Conservation (phyloP, 2,113 vertebrate species). For the Electrona antarctica region DNA sequence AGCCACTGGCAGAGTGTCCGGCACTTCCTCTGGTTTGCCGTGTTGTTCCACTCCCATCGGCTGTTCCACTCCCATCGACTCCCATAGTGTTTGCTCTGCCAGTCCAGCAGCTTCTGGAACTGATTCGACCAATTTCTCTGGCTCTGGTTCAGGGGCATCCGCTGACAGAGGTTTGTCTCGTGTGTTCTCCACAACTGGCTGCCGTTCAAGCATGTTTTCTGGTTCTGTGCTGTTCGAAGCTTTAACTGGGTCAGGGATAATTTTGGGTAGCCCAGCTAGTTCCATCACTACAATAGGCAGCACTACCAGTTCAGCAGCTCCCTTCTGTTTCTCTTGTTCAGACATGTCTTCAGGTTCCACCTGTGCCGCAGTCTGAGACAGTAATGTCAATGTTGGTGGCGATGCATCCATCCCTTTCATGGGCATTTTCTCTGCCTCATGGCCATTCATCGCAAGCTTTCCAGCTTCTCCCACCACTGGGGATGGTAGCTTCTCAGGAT, state of each 20-base stretch:
- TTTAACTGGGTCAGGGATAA: slow-evolving; percentile 37
- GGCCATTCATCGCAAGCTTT: slow-evolving; percentile 46
- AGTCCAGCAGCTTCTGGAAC: slow-evolving; percentile 23
- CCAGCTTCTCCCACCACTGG: slow-evolving; percentile 33
- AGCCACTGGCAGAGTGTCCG: background rate
- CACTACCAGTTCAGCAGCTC: background rate
- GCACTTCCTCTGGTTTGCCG: slow-evolving; percentile 10
- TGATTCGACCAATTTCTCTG: slow-evolving; percentile 51
- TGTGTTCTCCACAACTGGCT: slow-evolving; percentile 49
- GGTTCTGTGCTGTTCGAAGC: slow-evolving; percentile 26
- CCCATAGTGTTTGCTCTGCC: slow-evolving; percentile 31
- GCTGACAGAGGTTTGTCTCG: slow-evolving; percentile 58
- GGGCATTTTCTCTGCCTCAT: slow-evolving; percentile 2
- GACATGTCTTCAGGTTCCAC: slow-evolving; percentile 10
- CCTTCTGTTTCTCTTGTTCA: slow-evolving; percentile 9
- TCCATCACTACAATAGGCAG: slow-evolving; percentile 21
- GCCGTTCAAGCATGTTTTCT: slow-evolving; percentile 46
- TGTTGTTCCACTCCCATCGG: slow-evolving; percentile 12
- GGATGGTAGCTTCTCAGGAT: slow-evolving; percentile 60
- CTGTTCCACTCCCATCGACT: slow-evolving; percentile 1
- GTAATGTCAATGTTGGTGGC: background rate
- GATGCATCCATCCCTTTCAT: slow-evolving; percentile 26
- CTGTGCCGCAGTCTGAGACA: slow-evolving; percentile 26
- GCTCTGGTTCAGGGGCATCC: slow-evolving; percentile 43
- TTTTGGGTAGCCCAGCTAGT: slow-evolving; percentile 52